Conservation (phyloP, 1,140 invertebrate species). For the Augochlora pura region DNA sequence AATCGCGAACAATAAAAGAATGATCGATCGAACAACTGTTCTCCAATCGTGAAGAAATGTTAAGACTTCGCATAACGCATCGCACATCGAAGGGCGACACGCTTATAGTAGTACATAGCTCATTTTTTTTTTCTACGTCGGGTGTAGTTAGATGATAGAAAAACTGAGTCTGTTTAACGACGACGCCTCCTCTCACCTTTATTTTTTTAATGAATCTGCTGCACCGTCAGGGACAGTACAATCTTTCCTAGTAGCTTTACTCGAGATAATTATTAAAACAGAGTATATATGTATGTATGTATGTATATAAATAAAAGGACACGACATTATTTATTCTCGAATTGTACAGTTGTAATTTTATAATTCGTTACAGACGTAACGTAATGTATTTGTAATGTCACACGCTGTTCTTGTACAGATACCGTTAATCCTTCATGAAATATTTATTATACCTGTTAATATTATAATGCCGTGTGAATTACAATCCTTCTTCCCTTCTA, state of each 20-base stretch:
- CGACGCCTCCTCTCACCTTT: neutral
- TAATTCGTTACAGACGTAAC: conserved; percentile 14
- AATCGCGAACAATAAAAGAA: neutral
- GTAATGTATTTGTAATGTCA: conserved; percentile 1
- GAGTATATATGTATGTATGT: neutral
- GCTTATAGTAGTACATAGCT: conserved; percentile 35
- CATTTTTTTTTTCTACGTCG: conserved; percentile 6
- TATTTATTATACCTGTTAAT: conserved; percentile 45
- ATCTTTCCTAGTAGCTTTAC: conserved; percentile 45
- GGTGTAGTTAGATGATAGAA: conserved; percentile 3
- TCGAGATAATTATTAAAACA: conserved; percentile 19
- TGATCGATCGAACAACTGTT: neutral
- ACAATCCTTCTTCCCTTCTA: too few species aligned
- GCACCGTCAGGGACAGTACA: conserved; percentile 4
- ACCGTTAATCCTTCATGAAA: conserved; percentile 37
- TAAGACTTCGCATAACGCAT: neutral
- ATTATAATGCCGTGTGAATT: too few species aligned
- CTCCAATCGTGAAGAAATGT: neutral
- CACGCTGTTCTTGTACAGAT: conserved; percentile 20
- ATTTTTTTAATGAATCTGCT: neutral
- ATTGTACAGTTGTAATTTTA: conserved; percentile 49
- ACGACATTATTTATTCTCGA: conserved; percentile 57
- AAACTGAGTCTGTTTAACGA: neutral
- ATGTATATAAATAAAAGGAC: neutral
- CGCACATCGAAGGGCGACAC: conserved; percentile 4